Evolutionary conservation across 2,113 vertebrate species (phyloP).

Genomic region (Vicugna pacos): DNA sequence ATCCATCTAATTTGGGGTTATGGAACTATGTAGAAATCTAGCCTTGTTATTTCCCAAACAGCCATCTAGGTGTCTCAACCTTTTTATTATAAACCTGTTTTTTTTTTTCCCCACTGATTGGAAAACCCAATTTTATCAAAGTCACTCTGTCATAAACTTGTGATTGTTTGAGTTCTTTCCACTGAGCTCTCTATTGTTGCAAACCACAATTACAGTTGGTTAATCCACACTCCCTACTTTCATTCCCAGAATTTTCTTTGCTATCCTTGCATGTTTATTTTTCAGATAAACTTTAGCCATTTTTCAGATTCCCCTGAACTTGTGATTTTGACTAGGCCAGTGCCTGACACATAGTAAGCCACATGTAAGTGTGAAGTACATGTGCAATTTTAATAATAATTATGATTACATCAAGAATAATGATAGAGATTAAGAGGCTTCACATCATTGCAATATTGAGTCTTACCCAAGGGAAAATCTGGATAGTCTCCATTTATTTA

Average conservation of each 20-base stretch:
- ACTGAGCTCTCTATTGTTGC: conserved; percentile 58
- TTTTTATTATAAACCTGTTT: neutral
- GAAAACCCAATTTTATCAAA: conserved; percentile 13
- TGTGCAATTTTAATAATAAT: conserved; percentile 18
- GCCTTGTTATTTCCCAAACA: conserved; percentile 24
- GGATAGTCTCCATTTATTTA: conserved; percentile 25
- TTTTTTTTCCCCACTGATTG: neutral
- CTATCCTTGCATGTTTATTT: conserved; percentile 74
- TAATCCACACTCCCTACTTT: conserved; percentile 64
- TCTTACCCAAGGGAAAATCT: neutral
- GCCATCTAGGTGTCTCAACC: neutral
- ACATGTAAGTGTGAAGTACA: neutral
- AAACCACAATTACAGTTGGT: conserved; percentile 76
- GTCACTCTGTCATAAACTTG: conserved; percentile 56
- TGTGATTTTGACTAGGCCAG: conserved; percentile 52
- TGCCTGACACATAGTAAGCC: neutral
- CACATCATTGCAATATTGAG: neutral
- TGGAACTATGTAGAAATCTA: neutral
- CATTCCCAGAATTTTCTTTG: conserved; percentile 78
- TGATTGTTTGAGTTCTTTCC: conserved; percentile 67
- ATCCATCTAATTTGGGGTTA: neutral
- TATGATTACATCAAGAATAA: neutral
- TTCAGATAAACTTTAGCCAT: conserved; percentile 69
- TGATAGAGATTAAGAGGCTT: neutral
- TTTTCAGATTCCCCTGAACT: conserved; percentile 59